These are phyloP conservation scores for Artibeus lituratus DNA, from an alignment of 2,797 vertebrate genomes.

Conservation along the genomic window DNA sequence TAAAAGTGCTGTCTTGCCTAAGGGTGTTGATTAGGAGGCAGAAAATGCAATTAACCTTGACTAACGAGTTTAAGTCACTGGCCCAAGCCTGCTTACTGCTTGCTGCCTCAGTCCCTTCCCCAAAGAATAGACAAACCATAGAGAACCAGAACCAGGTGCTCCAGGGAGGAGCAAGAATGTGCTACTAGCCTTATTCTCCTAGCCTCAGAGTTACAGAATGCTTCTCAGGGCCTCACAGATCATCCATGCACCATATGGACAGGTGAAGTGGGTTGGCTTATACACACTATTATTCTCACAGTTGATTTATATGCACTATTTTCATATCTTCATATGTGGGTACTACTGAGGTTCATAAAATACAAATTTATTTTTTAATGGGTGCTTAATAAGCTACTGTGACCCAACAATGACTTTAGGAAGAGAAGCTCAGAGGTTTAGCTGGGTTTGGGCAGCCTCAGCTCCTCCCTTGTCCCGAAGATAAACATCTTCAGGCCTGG, in stretches of 20 bases:
- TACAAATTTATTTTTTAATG: not conserved
- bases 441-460: not conserved
- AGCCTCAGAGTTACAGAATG: not conserved
- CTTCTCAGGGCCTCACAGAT: not conserved
- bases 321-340: too few species aligned
- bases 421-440: not conserved
- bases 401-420: not conserved
- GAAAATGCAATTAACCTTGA: conserved; percentile 56
- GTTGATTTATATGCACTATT: not conserved
- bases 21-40: conserved; percentile 4
- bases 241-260: not conserved
- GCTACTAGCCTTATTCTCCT: not conserved
- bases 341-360: too few species aligned
- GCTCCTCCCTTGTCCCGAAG: conserved; percentile 39
- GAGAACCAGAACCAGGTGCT: not conserved
- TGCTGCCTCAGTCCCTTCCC: not conserved
- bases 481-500: not conserved
- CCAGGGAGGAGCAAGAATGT: not conserved
- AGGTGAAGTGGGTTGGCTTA: not conserved
- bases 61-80: conserved; percentile 26
- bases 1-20: not conserved
- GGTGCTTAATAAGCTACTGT: not conserved
- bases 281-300: not conserved
- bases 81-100: not conserved
- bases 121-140: not conserved